Conservation (phyloP, 1,140 invertebrate species). For the Drosophila lowei region DNA sequence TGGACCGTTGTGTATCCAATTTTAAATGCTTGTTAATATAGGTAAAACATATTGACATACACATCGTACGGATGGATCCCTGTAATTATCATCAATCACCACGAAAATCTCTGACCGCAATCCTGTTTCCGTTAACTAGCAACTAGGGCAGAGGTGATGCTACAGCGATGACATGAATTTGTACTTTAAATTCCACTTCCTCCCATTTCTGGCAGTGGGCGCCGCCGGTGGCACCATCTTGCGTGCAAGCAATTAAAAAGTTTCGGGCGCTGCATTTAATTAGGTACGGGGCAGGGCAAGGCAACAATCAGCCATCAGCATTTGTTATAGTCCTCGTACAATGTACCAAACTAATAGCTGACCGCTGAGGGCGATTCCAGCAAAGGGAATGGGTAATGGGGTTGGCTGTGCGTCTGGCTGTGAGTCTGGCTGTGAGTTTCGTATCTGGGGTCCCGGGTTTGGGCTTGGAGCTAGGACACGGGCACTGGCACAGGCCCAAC, state of each 20-base stretch:
- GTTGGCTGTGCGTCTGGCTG: background rate
- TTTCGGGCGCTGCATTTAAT: slow-evolving; percentile 75
- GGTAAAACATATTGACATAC: too few relatives aligned
- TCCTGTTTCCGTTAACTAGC: background rate
- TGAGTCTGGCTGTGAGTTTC: too few relatives aligned
- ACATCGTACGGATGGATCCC: background rate
- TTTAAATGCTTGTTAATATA: too few relatives aligned
- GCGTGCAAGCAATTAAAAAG: slow-evolving; percentile 73
- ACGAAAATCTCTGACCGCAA: slow-evolving; percentile 11
- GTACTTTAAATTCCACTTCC: slow-evolving; percentile 14
- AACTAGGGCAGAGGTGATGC: background rate
- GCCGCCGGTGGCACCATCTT: slow-evolving; percentile 57
- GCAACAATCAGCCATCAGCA: slow-evolving; percentile 44
- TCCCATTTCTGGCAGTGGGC: background rate
- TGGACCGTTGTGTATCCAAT: too few relatives aligned
- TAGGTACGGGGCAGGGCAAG: slow-evolving; percentile 36
- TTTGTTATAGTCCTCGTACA: slow-evolving; percentile 43
- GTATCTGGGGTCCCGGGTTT: too few relatives aligned
- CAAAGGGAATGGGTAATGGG: background rate
- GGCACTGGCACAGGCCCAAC: slow-evolving; percentile 27
- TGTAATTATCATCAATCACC: slow-evolving; percentile 16
- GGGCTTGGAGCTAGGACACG: background rate
- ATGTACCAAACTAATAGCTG: slow-evolving; percentile 71
- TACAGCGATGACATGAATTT: slow-evolving; percentile 30
- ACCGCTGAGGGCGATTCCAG: slow-evolving; percentile 38